phyloP scores from a whole-genome alignment of 1,140 invertebrate species.

The Polyergus mexicanus region DNA sequence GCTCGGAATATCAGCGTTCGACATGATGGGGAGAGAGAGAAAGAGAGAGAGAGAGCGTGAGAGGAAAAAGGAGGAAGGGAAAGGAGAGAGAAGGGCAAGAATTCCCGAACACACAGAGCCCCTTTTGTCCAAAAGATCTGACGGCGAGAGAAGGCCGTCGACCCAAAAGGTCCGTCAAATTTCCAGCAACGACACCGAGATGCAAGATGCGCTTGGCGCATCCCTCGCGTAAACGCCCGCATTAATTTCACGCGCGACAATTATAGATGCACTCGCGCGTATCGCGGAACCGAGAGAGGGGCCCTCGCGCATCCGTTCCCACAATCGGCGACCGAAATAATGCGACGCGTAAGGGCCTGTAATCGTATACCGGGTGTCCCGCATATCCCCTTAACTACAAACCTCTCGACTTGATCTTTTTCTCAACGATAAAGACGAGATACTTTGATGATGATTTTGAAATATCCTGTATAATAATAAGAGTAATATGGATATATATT shows the following conservation, averaged over 20 bases:
- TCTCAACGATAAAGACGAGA: not conserved
- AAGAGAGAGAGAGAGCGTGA: not conserved
- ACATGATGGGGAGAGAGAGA: not conserved
- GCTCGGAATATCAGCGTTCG: constrained; percentile 11
- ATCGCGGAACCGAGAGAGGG: constrained; percentile 20
- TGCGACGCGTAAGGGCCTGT: constrained; percentile 10
- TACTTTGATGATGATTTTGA: not conserved
- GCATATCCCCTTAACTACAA: not conserved
- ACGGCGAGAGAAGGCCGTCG: constrained; percentile 34
- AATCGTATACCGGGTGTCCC: constrained; percentile 8
- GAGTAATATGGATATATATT: too few species aligned
- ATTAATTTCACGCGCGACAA: constrained; percentile 58
- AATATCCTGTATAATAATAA: not conserved
- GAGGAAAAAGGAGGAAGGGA: too few species aligned
- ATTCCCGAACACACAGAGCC: constrained; percentile 47
- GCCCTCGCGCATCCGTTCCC: constrained; percentile 46
- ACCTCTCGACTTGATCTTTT: not conserved
- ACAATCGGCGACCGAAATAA: constrained; percentile 58
- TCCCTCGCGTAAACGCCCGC: not conserved
- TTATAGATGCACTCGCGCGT: constrained; percentile 45
- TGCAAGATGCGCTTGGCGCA: not conserved
- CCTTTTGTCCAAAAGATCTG: constrained; percentile 58
- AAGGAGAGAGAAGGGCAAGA: constrained; percentile 1
- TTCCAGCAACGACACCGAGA: constrained; percentile 14
- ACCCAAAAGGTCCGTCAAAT: constrained; percentile 30